A percentile compares a stretch with the other conserved stretches of the same genome.
Conservation (phyloP, 2,888 invertebrate species). For the Aspidiotus rigidus region DNA sequence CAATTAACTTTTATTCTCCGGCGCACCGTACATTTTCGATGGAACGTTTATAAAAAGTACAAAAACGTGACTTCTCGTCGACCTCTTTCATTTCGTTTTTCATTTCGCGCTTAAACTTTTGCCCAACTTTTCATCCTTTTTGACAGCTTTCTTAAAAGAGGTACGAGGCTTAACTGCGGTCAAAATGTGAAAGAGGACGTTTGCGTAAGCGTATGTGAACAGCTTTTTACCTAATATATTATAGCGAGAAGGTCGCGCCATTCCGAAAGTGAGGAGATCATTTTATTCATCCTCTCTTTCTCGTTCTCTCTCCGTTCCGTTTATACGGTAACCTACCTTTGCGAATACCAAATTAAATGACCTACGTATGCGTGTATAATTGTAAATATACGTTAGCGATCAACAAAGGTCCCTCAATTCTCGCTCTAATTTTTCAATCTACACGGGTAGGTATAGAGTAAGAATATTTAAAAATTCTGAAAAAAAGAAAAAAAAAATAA, state of each 20-base stretch:
- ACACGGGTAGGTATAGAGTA: too few species aligned
- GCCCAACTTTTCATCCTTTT: conserved; percentile 27
- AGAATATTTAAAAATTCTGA: too few species aligned
- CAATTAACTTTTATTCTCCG: conserved; percentile 12
- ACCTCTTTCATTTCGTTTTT: conserved; percentile 29
- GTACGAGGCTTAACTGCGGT: background rate
- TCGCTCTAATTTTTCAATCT: too few species aligned
- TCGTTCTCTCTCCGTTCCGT: too few species aligned
- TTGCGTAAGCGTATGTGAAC: too few species aligned
- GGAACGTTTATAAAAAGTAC: conserved; percentile 23
- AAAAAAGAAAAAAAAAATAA: too few species aligned
- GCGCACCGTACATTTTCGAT: conserved; percentile 13
- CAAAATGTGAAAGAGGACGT: too few species aligned
- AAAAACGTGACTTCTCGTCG: conserved; percentile 25
- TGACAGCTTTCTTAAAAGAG: conserved; percentile 31
- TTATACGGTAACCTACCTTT: too few species aligned
- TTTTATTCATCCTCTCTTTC: too few species aligned
- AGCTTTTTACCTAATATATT: background rate
- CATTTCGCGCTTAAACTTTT: conserved; percentile 30
- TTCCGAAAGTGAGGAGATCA: too few species aligned
- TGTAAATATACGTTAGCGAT: background rate
- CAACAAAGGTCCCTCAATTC: background rate
- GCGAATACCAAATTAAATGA: background rate
- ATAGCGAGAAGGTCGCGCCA: background rate
- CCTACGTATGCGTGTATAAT: background rate